These are phyloP conservation scores for Palythoa heliodiscus DNA, from an alignment of 92 coral and sea anemone genomes.

Conservation along the genomic window DNA sequence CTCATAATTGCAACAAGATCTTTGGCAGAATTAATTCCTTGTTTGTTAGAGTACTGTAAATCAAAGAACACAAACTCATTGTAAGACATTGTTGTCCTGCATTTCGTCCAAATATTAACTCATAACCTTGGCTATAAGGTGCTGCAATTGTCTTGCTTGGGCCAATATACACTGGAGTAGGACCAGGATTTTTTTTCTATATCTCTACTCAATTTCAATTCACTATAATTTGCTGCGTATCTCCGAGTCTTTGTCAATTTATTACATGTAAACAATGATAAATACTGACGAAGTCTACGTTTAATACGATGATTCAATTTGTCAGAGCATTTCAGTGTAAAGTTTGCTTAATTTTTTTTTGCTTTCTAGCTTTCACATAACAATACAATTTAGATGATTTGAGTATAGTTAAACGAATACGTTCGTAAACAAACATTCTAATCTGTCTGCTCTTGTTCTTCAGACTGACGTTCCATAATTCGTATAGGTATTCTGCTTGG, in stretches of 20 bases:
- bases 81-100: constrained; percentile 57
- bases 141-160: constrained; percentile 36
- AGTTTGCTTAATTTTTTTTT: constrained; percentile 31
- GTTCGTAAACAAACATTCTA: constrained; percentile 47
- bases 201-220: constrained; percentile 5
- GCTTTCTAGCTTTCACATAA: constrained; percentile 44
- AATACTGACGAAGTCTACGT: constrained; percentile 34
- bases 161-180: constrained; percentile 9
- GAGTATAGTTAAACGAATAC: constrained; percentile 53
- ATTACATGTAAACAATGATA: constrained; percentile 27
- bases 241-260: constrained; percentile 23
- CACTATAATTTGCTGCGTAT: neutral
- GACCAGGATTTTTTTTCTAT: constrained; percentile 26
- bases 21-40: constrained; percentile 38
- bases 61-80: constrained; percentile 49
- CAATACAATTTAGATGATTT: constrained; percentile 50
- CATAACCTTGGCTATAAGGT: constrained; percentile 51
- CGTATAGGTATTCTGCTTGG: constrained; percentile 51
- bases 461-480: constrained; percentile 47
- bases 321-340: constrained; percentile 17
- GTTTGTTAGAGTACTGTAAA: constrained; percentile 36
- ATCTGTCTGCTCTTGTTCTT: constrained; percentile 63
- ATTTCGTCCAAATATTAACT: constrained; percentile 45
- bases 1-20: constrained; percentile 14
- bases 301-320: constrained; percentile 22